Evolutionary conservation across 2,888 invertebrate genomes (phyloP).

Genomic region (Anodontia alba): DNA sequence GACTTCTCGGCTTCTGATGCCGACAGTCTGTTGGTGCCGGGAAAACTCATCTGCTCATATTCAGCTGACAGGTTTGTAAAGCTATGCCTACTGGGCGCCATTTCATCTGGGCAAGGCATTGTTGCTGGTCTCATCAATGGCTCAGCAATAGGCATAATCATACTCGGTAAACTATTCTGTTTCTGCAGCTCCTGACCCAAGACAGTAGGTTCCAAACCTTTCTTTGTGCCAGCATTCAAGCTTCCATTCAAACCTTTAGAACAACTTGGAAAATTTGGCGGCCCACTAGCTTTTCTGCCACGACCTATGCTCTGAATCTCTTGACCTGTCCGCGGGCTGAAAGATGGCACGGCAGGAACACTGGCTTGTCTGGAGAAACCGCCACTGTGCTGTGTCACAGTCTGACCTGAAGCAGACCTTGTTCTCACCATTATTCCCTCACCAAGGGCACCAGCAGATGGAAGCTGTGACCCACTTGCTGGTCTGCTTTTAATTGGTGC

Average conservation of each 20-base stretch:
- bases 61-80: constrained; percentile 70
- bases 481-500: background rate
- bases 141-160: constrained; percentile 43
- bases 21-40: constrained; percentile 51
- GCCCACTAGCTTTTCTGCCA: constrained; percentile 54
- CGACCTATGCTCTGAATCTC: constrained; percentile 33
- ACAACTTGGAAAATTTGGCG: constrained; percentile 20
- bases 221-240: constrained; percentile 28
- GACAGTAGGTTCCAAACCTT: constrained; percentile 21
- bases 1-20: constrained; percentile 30
- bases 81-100: constrained; percentile 68
- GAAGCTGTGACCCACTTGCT: background rate
- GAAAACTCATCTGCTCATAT: constrained; percentile 73
- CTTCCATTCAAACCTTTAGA: constrained; percentile 22
- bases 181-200: constrained; percentile 62
- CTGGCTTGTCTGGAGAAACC: constrained; percentile 46
- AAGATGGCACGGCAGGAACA: constrained; percentile 38
- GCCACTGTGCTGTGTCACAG: constrained; percentile 2
- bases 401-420: background rate
- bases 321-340: constrained; percentile 21
- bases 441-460: background rate
- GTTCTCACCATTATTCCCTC: constrained; percentile 3
- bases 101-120: constrained; percentile 22
- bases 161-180: constrained; percentile 62
- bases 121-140: background rate